Evolutionary conservation across 2,888 invertebrate species (phyloP), one percentile per base, ranked within the genome.

Genomic region (Perizoma flavofasciatum): DNA sequence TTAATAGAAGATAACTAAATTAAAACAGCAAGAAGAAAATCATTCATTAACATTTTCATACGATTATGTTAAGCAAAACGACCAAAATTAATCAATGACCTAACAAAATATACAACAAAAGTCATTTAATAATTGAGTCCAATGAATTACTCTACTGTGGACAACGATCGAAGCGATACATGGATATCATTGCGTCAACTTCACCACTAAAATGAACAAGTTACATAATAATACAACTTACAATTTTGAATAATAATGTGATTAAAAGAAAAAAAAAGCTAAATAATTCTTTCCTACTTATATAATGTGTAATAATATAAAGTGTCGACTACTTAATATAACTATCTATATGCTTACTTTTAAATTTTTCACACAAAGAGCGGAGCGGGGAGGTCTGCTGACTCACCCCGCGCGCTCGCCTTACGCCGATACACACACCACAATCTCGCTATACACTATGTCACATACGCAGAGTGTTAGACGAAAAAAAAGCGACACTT

Each of bases 21-120:
- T 91, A 91, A 92, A 90, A 92, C 91, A 92, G 92, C 89, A 89
- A 90, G 83, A 91, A 89, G 87, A 85, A 89, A 88, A 89, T 86
- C 85, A 89, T 86, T 79, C 82, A 83, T 89, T 88, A 90, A 88
- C 85, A 85, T 88, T 82, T 88, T 85, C 78, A 82, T 86, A 85
- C 81, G 86, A 89, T 89, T 88, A 89, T 82, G 82, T 83, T 75
- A 78, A 92, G 88, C 87, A 81, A 86, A 83, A 85, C 79, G 89
- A 90, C 86, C 84, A 88, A 89, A 91, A 92, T 91, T 91, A 92
- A 91, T 89, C 88, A 92, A 92, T 91, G 92, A 92, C 92, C 91
- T 90, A 92, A 92, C 92, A 92, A 92, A 91, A 92, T 92, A 92
- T 92, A 92, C 92, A 92, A 92, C 92, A 92, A 92, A 91, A 91